A percentile compares a stretch with the other conserved stretches of the same genome.
phyloP scores from a whole-genome alignment of 1,140 invertebrate genomes.

The Ostrea denselamellosa region DNA sequence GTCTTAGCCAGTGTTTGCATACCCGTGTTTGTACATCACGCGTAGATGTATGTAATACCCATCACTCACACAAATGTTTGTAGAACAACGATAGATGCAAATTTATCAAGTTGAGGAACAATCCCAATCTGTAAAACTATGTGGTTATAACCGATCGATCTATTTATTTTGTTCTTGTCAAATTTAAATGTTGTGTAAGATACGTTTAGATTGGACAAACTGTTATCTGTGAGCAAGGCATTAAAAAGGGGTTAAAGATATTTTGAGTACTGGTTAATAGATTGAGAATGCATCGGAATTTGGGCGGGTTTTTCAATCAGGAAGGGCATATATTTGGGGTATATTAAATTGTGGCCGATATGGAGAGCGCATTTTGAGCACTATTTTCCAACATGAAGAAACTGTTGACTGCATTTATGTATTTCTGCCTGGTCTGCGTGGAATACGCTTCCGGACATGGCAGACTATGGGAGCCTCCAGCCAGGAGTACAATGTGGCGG shows the following conservation, averaged over 20 bases:
- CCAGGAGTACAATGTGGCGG: constrained; percentile 94
- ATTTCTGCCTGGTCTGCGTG: neutral
- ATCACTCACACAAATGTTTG: constrained; percentile 4
- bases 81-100: constrained; percentile 9
- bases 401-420: neutral
- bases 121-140: neutral
- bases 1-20: neutral
- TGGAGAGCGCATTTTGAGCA: neutral
- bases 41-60: neutral
- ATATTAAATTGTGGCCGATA: neutral
- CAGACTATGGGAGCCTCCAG: constrained; percentile 91
- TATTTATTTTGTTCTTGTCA: constrained; percentile 16
- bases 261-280: neutral
- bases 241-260: constrained; percentile 27
- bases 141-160: neutral
- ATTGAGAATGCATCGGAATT: neutral
- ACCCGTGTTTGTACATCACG: neutral
- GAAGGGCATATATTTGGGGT: neutral
- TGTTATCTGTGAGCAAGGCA: neutral
- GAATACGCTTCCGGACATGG: constrained; percentile 83
- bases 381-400: neutral
- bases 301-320: constrained; percentile 24
- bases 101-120: constrained; percentile 17
- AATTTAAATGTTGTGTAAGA: neutral
- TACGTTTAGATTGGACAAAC: neutral